Percentiles rank a stretch among this genome's conserved stretches.
phyloP scores from a whole-genome alignment of 2,113 vertebrate species.

The Geococcyx californianus region DNA sequence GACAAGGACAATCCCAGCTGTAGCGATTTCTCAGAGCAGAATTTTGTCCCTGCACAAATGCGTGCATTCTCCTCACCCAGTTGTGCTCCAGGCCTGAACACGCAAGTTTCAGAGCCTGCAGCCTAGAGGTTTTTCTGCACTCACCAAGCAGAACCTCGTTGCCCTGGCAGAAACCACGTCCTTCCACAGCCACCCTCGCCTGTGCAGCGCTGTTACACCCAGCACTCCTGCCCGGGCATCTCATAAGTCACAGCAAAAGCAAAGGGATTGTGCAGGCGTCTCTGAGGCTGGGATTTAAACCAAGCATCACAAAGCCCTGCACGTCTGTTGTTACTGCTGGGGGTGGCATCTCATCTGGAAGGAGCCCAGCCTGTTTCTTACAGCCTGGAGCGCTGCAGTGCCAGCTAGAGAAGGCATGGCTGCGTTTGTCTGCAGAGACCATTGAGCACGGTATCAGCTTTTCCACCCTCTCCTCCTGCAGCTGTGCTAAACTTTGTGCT shows the following conservation, averaged over 20 bases:
- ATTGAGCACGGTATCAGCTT: background rate
- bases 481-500: background rate
- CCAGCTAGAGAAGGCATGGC: background rate
- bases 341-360: slow-evolving; percentile 59
- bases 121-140: background rate
- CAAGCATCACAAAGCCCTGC: slow-evolving; percentile 37
- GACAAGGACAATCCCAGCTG: background rate
- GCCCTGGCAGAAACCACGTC: background rate
- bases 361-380: background rate
- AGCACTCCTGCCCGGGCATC: background rate
- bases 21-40: background rate
- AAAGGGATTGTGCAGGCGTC: background rate
- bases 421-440: background rate
- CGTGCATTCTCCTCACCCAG: background rate
- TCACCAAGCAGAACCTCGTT: background rate
- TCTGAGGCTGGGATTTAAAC: slow-evolving; percentile 40
- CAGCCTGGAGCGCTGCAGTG: background rate
- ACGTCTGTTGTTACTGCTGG: slow-evolving; percentile 3
- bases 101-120: background rate
- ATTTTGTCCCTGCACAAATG: background rate
- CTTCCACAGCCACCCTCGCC: background rate
- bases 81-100: background rate
- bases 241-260: background rate
- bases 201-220: background rate
- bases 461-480: background rate